These are phyloP conservation scores for Linurgus olivaceus DNA, from an alignment of 2,797 vertebrate genomes.

Conservation along the genomic window DNA sequence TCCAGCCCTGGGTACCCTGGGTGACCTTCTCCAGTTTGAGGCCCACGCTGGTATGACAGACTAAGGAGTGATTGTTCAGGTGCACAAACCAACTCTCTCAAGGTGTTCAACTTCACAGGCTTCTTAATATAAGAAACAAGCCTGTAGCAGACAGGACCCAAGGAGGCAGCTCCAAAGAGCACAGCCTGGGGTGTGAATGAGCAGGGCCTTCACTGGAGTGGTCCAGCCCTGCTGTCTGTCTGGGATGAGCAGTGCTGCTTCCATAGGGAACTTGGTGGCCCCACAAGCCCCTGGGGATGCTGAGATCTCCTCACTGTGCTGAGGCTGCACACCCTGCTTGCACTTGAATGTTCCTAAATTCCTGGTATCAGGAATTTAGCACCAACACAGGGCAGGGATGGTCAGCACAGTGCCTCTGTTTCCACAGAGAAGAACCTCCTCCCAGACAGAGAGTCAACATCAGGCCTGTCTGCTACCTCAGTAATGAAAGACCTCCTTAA, in stretches of 20 bases:
- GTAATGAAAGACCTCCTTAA: background rate
- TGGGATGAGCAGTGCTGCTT: background rate
- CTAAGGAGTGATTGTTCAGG: constrained; percentile 36
- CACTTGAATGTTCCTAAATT: background rate
- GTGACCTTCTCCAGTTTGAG: background rate
- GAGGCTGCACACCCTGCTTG: background rate
- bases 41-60: background rate
- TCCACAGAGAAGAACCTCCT: background rate
- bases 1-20: background rate
- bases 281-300: background rate
- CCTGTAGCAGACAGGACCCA: background rate
- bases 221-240: background rate
- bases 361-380: background rate
- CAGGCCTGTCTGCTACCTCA: background rate
- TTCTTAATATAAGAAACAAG: constrained; percentile 62
- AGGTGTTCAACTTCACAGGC: background rate
- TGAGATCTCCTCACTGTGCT: background rate
- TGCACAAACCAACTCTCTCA: background rate
- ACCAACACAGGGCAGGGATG: background rate
- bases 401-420: fast-evolving
- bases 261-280: background rate
- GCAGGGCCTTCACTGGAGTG: fast-evolving
- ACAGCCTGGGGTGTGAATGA: fast-evolving
- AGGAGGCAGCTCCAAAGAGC: background rate
- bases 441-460: fast-evolving